phyloP scores from a whole-genome alignment of 2,113 vertebrate genomes.

The Turnix velox region DNA sequence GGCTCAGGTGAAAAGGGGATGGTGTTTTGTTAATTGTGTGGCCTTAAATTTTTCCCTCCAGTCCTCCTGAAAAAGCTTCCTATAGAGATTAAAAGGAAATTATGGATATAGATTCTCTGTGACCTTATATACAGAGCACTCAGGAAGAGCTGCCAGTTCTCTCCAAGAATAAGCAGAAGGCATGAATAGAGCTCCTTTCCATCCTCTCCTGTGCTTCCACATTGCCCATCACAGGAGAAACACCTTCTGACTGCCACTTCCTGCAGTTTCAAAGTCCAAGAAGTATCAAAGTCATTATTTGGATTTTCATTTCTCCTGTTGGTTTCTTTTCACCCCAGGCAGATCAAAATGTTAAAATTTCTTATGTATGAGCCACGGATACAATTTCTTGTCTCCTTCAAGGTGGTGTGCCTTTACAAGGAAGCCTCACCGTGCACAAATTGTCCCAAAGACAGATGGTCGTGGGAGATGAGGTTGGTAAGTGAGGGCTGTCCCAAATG shows the following conservation, averaged over 20 bases:
- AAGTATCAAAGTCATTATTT: neutral
- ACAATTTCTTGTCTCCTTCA: neutral
- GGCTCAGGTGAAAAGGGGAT: neutral
- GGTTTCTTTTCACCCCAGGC: neutral
- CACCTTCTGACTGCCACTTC: neutral
- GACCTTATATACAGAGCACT: neutral
- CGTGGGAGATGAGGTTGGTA: neutral
- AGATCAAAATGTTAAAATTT: neutral
- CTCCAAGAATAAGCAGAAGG: neutral
- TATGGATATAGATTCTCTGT: neutral
- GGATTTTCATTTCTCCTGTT: neutral
- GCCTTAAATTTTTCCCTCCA: neutral
- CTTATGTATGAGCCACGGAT: neutral
- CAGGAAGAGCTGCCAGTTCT: neutral
- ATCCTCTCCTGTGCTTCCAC: neutral
- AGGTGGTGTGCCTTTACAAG: neutral
- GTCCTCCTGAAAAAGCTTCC: neutral
- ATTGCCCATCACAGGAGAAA: neutral
- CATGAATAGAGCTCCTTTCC: neutral
- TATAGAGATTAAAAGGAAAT: neutral
- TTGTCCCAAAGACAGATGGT: neutral
- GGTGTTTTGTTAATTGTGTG: neutral
- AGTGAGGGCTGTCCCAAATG: neutral
- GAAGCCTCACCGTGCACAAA: neutral
- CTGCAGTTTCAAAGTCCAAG: neutral